Conservation (phyloP, 2,888 invertebrate genomes). For the Caenorhabditis sinica region DNA sequence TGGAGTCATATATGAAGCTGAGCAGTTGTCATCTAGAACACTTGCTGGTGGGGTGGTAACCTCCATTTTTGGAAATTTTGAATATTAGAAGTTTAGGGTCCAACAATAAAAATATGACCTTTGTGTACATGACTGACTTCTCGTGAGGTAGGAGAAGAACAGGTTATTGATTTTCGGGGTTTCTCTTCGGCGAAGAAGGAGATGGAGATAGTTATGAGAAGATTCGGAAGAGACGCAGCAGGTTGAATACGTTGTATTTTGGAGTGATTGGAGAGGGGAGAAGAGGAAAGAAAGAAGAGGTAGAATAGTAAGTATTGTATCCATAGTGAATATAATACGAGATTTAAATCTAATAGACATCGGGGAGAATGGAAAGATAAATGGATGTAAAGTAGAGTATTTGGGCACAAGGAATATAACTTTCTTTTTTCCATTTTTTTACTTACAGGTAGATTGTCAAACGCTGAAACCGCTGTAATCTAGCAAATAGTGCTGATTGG, state of each 20-base stretch:
- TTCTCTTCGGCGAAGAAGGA: conserved; percentile 46
- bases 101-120: neutral
- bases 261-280: neutral
- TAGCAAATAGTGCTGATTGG: too few species aligned
- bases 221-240: conserved; percentile 34
- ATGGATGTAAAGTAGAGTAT: too few species aligned
- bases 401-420: too few species aligned
- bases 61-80: conserved; percentile 2
- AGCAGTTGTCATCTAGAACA: conserved; percentile 66
- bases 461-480: too few species aligned
- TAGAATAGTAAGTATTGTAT: too few species aligned
- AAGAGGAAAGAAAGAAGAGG: neutral
- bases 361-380: too few species aligned
- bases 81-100: neutral
- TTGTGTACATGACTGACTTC: conserved; percentile 27
- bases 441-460: too few species aligned
- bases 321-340: neutral
- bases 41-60: conserved; percentile 12
- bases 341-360: neutral
- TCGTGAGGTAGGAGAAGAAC: conserved; percentile 5
- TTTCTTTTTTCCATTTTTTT: too few species aligned
- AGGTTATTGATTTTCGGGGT: conserved; percentile 54
- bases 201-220: neutral
- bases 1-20: conserved; percentile 79
- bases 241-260: conserved; percentile 19